Conservation (phyloP, 2,113 vertebrate genomes). For the Xyliphius kryptos region DNA sequence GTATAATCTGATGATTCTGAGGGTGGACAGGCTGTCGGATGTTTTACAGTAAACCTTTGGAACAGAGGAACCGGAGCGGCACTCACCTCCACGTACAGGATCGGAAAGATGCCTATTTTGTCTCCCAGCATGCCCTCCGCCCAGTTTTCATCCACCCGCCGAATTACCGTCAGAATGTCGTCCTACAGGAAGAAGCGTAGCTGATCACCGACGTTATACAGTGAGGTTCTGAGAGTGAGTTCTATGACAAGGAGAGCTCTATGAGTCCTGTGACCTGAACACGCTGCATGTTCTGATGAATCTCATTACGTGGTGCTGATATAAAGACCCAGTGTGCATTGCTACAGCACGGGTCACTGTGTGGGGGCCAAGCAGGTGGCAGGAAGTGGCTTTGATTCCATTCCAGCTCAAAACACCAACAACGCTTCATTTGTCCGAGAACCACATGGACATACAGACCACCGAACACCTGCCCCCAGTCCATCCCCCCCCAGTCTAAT, state of each 20-base stretch:
- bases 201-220: no score
- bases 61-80: background rate
- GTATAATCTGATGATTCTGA: no score
- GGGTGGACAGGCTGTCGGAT: no score
- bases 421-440: slow-evolving; percentile 18
- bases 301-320: no score
- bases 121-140: slow-evolving; percentile 98
- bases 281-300: no score
- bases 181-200: slow-evolving; percentile 73
- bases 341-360: background rate
- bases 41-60: no score
- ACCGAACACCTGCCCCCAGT: slow-evolving; percentile 26
- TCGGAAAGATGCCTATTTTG: slow-evolving; percentile 96
- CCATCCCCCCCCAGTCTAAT: slow-evolving; percentile 2
- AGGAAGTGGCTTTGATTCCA: slow-evolving; percentile 25
- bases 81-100: slow-evolving; percentile 84
- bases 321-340: no score
- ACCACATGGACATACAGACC: slow-evolving; percentile 20
- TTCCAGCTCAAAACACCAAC: slow-evolving; percentile 26
- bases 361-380: slow-evolving; percentile 32
- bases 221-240: no score
- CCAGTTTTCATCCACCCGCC: slow-evolving; percentile 98
- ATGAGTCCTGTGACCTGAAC: background rate
- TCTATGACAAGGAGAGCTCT: no score
- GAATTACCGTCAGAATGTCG: slow-evolving; percentile 94